Base-by-base conservation (phyloP, 2,797 vertebrate species). In the Sphenodon punctatus region DNA sequence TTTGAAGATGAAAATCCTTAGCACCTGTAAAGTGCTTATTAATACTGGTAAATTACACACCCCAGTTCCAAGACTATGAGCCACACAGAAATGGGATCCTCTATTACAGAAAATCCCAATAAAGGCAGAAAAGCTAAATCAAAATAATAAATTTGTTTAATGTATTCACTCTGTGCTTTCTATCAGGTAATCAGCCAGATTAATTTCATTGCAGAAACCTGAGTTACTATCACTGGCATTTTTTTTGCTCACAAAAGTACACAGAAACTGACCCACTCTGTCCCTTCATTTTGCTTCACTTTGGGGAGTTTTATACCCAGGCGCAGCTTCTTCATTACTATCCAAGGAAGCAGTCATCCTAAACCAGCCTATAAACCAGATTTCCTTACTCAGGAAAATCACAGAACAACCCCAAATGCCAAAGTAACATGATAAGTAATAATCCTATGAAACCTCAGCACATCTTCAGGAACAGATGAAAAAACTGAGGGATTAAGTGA, bases 1-100 rank as follows among this genome's bases (percentile, higher is more conserved):
- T 73, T 67, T 59, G 65, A 80, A 87, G 86, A 86, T 17, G 16
- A 64, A 82, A 87, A 51, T 8, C 23, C 36, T 88, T 90, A 23
- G 67, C 1, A 3, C 69, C 75, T 87, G 75, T 55, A 46, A 85
- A 41, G n/a, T 25, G 59, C 55, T 67, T 76, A 53, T 78, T 89
- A 73, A 10, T 68, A 80, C 34, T 55, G 38, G 78, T 87, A 48
- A 58, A 75, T 43, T 53, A 82, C 36, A 70, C 64, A 58, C 61
- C 55, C 48, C 63, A 76, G 27, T 45, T 74, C 30, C n/a, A 20
- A 32, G 56, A 42, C 77, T 9, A 9, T 49, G 75, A 43, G 13
- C 11, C 8, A 56, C 41, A 59, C n/a, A 58, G 27, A 70, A 41
- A 78, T 48, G 16, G 32, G 11, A 69, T 73, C 78, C 59, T 82